These are phyloP conservation scores for Pristionchus japonicus DNA, from an alignment of 2,888 invertebrate genomes.

Conservation along the genomic window DNA sequence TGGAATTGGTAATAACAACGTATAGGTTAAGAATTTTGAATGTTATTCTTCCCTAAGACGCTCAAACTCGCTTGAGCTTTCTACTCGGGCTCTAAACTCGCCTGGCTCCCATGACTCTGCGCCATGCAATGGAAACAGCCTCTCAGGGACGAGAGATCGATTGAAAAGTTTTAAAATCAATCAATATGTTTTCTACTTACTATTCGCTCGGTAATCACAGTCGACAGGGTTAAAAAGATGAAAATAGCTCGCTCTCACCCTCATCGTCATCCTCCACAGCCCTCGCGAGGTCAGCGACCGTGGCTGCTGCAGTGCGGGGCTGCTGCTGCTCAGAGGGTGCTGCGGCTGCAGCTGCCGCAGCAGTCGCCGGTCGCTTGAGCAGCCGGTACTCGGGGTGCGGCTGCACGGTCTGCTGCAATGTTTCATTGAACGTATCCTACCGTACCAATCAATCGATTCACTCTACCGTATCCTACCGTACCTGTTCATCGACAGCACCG, in stretches of 20 bases:
- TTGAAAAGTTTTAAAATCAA: too few relatives aligned
- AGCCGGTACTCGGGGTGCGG: conserved; percentile 53
- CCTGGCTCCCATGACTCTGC: too few relatives aligned
- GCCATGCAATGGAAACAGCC: too few relatives aligned
- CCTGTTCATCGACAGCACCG: conserved; percentile 6
- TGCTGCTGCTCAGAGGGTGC: conserved; percentile 52
- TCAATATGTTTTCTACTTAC: too few relatives aligned
- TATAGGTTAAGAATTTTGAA: too few relatives aligned
- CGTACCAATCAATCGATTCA: not conserved
- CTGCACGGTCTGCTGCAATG: not conserved
- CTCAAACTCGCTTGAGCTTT: too few relatives aligned
- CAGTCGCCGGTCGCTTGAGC: conserved; percentile 56
- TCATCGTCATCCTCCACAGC: conserved; percentile 63
- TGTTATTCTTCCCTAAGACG: too few relatives aligned
- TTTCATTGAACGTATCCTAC: not conserved
- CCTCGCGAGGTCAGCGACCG: conserved; percentile 44
- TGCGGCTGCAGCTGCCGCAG: conserved; percentile 56
- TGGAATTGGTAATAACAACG: too few relatives aligned
- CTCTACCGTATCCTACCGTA: not conserved
- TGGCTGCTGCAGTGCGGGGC: not conserved
- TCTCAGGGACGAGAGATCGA: too few relatives aligned
- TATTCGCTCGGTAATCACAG: not conserved
- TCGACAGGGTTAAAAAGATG: not conserved
- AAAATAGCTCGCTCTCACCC: conserved; percentile 46
- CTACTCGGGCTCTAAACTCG: too few relatives aligned